Percentiles rank a stretch among this genome's conserved stretches.
phyloP scores from a whole-genome alignment of 1,140 invertebrate species.

The Drosophila azteca region DNA sequence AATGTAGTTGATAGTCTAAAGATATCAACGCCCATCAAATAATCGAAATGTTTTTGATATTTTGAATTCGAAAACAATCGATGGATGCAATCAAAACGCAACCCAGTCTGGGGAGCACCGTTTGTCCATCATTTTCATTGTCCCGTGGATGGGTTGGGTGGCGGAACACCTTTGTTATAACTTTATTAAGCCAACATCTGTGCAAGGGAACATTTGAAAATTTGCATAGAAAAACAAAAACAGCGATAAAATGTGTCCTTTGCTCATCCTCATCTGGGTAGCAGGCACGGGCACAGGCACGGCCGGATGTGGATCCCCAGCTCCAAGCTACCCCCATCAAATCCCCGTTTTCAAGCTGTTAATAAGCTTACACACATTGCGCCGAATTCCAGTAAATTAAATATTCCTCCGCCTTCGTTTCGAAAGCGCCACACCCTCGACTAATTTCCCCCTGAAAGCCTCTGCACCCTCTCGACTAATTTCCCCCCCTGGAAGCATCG shows the following conservation, averaged over 20 bases:
- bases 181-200: constrained; percentile 41
- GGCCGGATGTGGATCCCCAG: not conserved
- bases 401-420: constrained; percentile 51
- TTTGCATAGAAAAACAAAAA: constrained; percentile 75
- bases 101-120: too few relatives aligned
- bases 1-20: too few relatives aligned
- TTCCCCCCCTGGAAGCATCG: too few relatives aligned
- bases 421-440: not conserved
- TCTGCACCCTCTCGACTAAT: too few relatives aligned
- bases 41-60: too few relatives aligned
- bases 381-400: constrained; percentile 78
- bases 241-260: constrained; percentile 21
- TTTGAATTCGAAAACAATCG: too few relatives aligned
- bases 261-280: not conserved
- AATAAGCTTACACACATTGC: constrained; percentile 75
- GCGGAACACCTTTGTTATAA: constrained; percentile 34
- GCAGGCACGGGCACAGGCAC: not conserved
- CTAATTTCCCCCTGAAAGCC: too few relatives aligned
- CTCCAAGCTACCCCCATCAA: not conserved
- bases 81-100: not conserved
- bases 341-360: constrained; percentile 48
- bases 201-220: constrained; percentile 17
- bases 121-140: constrained; percentile 3
- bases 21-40: too few relatives aligned
- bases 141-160: constrained; percentile 12